These are phyloP conservation scores for Poecile montanus DNA, from an alignment of 2,797 vertebrate species.

Conservation along the genomic window DNA sequence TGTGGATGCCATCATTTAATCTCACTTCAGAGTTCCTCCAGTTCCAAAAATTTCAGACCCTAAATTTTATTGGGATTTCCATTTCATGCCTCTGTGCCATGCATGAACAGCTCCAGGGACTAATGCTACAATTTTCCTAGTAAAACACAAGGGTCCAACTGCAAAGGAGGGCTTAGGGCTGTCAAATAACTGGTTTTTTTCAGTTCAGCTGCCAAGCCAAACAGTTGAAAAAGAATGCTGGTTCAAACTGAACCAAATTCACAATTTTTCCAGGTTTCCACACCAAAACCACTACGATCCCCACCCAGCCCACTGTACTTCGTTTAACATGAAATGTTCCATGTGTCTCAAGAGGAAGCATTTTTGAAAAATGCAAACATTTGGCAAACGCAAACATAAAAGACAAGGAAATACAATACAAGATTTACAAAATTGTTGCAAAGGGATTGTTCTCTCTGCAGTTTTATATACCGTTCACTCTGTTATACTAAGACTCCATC, in stretches of 20 bases:
- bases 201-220: slow-evolving; percentile 50
- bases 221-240: slow-evolving; percentile 32
- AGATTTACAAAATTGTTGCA: background rate
- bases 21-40: background rate
- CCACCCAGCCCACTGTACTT: background rate
- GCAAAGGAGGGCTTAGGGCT: slow-evolving; percentile 23
- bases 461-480: background rate
- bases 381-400: slow-evolving; percentile 3
- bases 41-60: background rate
- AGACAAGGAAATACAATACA: background rate
- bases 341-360: background rate
- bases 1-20: slow-evolving; percentile 4
- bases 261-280: slow-evolving; percentile 57
- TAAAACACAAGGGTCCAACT: background rate
- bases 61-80: slow-evolving; percentile 13
- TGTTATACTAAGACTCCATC: background rate
- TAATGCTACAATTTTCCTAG: slow-evolving; percentile 15
- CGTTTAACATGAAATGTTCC: background rate
- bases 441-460: background rate
- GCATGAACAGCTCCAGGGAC: slow-evolving; percentile 8
- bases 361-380: slow-evolving; percentile 8
- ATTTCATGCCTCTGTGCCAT: background rate
- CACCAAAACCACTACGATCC: slow-evolving; percentile 30
- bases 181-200: slow-evolving; percentile 11
- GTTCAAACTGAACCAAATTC: slow-evolving; percentile 12